phyloP scores from a whole-genome alignment of 1,140 invertebrate species.

The Nephila pilipes region DNA sequence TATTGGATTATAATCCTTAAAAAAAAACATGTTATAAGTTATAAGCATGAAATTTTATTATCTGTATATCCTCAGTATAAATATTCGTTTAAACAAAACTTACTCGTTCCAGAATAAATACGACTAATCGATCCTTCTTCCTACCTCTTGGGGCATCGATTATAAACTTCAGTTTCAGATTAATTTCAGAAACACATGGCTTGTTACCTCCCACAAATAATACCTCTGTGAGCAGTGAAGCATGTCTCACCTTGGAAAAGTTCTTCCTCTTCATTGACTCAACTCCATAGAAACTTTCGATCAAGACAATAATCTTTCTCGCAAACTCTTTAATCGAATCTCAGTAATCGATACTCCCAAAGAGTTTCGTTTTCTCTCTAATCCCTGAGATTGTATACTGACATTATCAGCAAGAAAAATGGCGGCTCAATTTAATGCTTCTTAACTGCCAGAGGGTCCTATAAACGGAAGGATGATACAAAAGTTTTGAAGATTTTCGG shows the following conservation, averaged over 20 bases:
- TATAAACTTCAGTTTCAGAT: no score
- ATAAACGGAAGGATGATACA: neutral
- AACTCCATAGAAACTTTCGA: neutral
- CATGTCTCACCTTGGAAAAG: neutral
- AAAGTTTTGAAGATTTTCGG: neutral
- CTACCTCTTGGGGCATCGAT: no score
- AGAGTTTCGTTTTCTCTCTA: neutral
- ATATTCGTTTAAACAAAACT: no score
- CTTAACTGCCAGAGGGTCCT: neutral
- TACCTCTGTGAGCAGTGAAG: neutral
- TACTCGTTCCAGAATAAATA: no score
- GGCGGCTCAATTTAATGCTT: neutral
- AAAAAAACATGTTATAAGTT: no score
- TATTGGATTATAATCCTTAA: no score
- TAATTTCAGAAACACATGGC: no score
- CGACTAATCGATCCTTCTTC: no score
- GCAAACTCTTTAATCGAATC: conserved; percentile 21
- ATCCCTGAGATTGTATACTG: neutral
- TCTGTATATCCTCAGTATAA: no score
- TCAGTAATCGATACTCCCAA: neutral
- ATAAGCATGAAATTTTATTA: no score
- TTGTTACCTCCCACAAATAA: neutral
- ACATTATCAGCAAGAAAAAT: conserved; percentile 21
- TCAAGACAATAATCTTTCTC: conserved; percentile 38
- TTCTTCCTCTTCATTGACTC: neutral